Conservation (phyloP, 2,797 vertebrate species). For the Falco columbarius region DNA sequence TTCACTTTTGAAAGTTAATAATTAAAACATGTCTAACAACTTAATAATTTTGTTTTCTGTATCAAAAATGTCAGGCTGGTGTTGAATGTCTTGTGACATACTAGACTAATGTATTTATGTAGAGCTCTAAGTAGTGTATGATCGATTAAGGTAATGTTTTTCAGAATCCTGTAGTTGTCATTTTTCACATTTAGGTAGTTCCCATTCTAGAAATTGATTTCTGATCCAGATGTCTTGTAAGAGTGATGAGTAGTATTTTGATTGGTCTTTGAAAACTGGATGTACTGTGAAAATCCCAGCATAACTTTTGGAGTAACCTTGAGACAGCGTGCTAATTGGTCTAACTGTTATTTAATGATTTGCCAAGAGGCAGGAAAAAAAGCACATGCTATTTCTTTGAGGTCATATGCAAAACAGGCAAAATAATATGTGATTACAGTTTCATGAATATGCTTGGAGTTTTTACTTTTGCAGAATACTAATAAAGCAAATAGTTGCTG, state of each 20-base stretch:
- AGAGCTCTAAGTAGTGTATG: neutral
- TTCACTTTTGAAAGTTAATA: neutral
- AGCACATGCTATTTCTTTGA: neutral
- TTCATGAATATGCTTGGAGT: neutral
- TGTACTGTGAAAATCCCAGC: neutral
- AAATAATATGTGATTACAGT: neutral
- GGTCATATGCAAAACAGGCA: neutral
- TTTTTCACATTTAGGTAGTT: neutral
- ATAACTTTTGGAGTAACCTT: neutral
- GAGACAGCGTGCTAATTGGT: accelerated
- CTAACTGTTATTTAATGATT: neutral
- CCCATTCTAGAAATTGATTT: neutral
- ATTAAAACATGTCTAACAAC: neutral
- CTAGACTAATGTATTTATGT: neutral
- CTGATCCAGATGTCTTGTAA: neutral
- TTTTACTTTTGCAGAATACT: neutral
- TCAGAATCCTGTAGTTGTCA: neutral
- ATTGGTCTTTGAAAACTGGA: neutral
- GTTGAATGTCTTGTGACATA: neutral
- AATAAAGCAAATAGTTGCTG: neutral
- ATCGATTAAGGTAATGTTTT: neutral
- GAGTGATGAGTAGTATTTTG: neutral
- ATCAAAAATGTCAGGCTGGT: neutral
- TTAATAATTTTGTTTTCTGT: neutral
- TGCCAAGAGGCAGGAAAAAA: neutral